Evolutionary conservation across 1,140 invertebrate genomes (phyloP).

Genomic region (Eciton burchellii): DNA sequence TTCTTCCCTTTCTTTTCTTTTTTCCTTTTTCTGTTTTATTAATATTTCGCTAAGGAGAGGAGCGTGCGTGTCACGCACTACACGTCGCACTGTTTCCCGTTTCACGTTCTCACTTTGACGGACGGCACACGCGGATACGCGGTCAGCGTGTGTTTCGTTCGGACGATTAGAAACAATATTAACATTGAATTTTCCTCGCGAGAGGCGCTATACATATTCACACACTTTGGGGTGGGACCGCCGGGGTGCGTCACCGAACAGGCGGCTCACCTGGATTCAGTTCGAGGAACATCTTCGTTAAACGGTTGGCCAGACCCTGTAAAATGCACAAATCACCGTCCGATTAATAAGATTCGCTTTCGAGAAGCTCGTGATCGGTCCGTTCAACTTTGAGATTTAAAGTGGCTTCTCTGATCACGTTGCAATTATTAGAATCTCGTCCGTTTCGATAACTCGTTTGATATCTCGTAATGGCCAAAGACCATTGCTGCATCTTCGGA

Average conservation of each 20-base stretch:
- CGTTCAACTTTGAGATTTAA: not conserved
- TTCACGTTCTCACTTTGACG: constrained; percentile 55
- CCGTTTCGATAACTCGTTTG: constrained; percentile 7
- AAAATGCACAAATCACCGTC: constrained; percentile 73
- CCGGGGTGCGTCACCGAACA: constrained; percentile 60
- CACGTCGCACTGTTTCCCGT: constrained; percentile 44
- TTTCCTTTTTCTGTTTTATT: no score
- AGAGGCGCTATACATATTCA: constrained; percentile 73
- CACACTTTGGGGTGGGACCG: constrained; percentile 70
- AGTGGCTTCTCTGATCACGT: no score
- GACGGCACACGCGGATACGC: constrained; percentile 58
- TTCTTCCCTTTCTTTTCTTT: no score
- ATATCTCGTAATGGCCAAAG: no score
- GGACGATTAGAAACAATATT: constrained; percentile 71
- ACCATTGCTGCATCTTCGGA: no score
- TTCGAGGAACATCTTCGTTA: constrained; percentile 83
- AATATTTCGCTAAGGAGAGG: constrained; percentile 50
- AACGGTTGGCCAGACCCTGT: constrained; percentile 88
- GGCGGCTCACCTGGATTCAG: constrained; percentile 68
- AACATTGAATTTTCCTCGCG: constrained; percentile 74
- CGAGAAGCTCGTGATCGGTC: not conserved
- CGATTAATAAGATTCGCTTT: constrained; percentile 16
- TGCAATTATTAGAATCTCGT: not conserved
- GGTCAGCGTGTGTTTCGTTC: constrained; percentile 58
- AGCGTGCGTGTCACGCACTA: constrained; percentile 36